Percentiles rank a stretch among this genome's conserved stretches.
Conservation (phyloP, 1,140 invertebrate species). For the Nebria ingens region DNA sequence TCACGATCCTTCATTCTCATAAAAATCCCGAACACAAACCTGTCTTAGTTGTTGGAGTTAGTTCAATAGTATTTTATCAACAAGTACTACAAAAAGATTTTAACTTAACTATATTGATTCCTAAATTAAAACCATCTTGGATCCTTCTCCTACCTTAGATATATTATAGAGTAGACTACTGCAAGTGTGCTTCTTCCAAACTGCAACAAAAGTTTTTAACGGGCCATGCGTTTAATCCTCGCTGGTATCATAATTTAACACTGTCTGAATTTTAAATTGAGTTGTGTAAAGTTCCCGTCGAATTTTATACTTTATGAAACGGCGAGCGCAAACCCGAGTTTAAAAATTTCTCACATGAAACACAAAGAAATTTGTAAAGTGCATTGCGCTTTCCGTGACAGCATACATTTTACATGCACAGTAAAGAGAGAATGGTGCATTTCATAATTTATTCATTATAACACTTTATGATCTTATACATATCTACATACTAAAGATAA, state of each 20-base stretch:
- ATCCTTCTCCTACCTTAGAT: too few relatives aligned
- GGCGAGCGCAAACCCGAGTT: too few relatives aligned
- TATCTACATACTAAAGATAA: too few relatives aligned
- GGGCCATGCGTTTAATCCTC: neutral
- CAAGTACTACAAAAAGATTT: too few relatives aligned
- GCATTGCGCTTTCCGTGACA: neutral
- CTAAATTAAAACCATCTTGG: too few relatives aligned
- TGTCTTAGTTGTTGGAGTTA: too few relatives aligned
- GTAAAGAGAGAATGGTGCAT: neutral
- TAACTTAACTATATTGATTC: too few relatives aligned
- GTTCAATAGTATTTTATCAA: too few relatives aligned
- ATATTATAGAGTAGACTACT: too few relatives aligned
- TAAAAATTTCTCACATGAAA: neutral
- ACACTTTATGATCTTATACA: neutral
- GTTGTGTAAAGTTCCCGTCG: neutral
- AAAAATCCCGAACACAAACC: too few relatives aligned
- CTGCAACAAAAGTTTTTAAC: neutral
- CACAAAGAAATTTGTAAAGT: neutral
- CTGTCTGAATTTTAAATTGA: neutral
- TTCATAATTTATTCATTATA: neutral
- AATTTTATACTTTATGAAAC: neutral
- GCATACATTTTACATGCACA: neutral
- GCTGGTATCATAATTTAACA: neutral
- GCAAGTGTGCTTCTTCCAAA: neutral
- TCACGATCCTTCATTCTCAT: neutral